Evolutionary conservation across 2,888 invertebrate genomes (phyloP).

Genomic region (Agrilus biguttatus): DNA sequence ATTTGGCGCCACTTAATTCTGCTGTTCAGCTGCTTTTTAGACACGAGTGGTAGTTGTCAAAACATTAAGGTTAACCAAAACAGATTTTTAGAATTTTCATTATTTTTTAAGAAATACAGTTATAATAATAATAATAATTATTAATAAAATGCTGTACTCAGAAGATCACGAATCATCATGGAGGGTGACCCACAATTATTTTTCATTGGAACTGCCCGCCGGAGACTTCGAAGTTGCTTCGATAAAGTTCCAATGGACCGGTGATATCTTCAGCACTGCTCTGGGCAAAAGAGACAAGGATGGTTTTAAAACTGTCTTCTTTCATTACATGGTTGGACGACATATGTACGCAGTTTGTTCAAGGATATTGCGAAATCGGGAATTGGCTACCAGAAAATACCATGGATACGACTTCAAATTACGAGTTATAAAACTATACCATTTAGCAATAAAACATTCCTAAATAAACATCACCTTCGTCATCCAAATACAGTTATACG

Average conservation of each 20-base stretch:
- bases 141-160: too few relatives aligned
- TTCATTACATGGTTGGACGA: conserved; percentile 72
- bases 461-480: too few relatives aligned
- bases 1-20: too few relatives aligned
- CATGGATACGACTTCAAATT: conserved; percentile 40
- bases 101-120: too few relatives aligned
- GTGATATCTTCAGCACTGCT: conserved; percentile 61
- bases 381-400: conserved; percentile 35
- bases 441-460: too few relatives aligned
- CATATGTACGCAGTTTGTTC: conserved; percentile 59
- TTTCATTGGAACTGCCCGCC: conserved; percentile 53
- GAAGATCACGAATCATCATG: conserved; percentile 83
- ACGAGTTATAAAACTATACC: too few relatives aligned
- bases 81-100: too few relatives aligned
- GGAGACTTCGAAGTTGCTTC: conserved; percentile 54
- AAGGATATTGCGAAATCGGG: conserved; percentile 39
- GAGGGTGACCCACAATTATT: conserved; percentile 55
- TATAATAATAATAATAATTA: conserved; percentile 94
- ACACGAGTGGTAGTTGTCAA: too few relatives aligned
- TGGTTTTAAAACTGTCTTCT: conserved; percentile 49
- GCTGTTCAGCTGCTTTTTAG: too few relatives aligned
- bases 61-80: too few relatives aligned
- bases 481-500: too few relatives aligned
- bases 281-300: conserved; percentile 37
- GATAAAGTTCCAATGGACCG: conserved; percentile 61